phyloP scores from a whole-genome alignment of 2,797 vertebrate genomes.

The Lerista edwardsae region DNA sequence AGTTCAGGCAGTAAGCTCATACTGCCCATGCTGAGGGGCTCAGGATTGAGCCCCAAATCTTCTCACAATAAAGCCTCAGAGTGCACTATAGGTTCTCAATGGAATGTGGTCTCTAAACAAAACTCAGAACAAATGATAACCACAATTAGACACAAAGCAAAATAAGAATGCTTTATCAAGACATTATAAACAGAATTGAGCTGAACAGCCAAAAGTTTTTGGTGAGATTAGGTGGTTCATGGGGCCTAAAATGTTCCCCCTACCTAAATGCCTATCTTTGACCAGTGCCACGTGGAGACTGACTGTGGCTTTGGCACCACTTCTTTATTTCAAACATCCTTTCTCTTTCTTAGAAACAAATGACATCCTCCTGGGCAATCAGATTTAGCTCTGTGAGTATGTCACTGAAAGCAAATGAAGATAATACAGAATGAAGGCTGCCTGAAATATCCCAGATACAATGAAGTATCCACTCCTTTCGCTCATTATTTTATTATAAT shows the following conservation, averaged over 20 bases:
- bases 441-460: not conserved
- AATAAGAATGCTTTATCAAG: not conserved
- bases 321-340: not conserved
- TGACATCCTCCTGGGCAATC: not conserved
- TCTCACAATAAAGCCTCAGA: not conserved
- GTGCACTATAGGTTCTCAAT: not conserved
- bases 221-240: too few relatives aligned
- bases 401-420: not conserved
- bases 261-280: conserved; percentile 3
- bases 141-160: not conserved
- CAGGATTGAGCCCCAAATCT: too few relatives aligned
- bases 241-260: not conserved
- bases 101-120: not conserved
- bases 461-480: not conserved
- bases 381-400: not conserved
- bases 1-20: too few relatives aligned
- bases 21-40: too few relatives aligned
- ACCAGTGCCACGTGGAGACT: not conserved
- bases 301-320: not conserved
- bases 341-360: not conserved
- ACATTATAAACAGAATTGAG: not conserved
- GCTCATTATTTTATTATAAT: too few relatives aligned
- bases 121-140: not conserved
- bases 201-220: not conserved
- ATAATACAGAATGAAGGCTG: not conserved